Conservation (phyloP, 2,888 invertebrate genomes). For the Villa cingulata region DNA sequence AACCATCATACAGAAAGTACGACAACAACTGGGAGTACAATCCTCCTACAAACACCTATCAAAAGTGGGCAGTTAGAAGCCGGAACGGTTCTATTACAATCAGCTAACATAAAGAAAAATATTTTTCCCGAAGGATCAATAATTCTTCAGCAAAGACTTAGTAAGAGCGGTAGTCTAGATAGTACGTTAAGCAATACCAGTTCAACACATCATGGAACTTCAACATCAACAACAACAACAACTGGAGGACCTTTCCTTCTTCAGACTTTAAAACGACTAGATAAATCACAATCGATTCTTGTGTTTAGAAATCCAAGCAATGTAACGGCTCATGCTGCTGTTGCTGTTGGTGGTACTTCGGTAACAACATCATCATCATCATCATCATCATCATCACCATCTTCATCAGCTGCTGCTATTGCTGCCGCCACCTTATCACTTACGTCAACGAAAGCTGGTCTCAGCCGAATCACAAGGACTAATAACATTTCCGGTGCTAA, state of each 20-base stretch:
- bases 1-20: conserved; percentile 12
- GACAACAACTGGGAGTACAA: conserved; percentile 20
- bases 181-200: conserved; percentile 17
- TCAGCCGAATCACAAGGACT: not conserved
- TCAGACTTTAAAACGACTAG: conserved; percentile 35
- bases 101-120: conserved; percentile 14
- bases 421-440: conserved; percentile 15
- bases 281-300: conserved; percentile 35
- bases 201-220: conserved; percentile 18
- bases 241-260: conserved; percentile 28
- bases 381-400: conserved; percentile 9
- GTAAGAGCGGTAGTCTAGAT: conserved; percentile 10
- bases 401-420: conserved; percentile 10
- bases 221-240: not conserved
- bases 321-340: conserved; percentile 6
- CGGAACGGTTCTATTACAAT: conserved; percentile 13
- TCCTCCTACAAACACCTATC: conserved; percentile 33
- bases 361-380: conserved; percentile 15
- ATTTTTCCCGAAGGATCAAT: conserved; percentile 16
- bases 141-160: conserved; percentile 17
- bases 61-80: conserved; percentile 32
- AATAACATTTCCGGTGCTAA: not conserved
- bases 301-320: conserved; percentile 30
- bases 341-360: conserved; percentile 4
- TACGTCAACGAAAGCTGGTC: conserved; percentile 9